phyloP scores from a whole-genome alignment of 2,797 vertebrate genomes.

The Naso thynnoides region DNA sequence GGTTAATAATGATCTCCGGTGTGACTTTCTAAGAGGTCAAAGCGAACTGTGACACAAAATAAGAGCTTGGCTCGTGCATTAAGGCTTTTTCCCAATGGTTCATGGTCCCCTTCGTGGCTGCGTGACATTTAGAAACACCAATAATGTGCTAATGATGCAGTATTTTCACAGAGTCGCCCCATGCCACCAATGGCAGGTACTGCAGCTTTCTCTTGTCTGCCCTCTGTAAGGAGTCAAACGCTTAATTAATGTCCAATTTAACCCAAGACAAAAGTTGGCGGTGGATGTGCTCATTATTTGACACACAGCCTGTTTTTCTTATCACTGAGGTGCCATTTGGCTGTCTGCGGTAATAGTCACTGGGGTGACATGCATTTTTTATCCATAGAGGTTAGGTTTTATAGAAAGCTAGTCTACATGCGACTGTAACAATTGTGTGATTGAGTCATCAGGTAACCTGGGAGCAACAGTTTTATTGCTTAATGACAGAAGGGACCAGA shows the following conservation, averaged over 20 bases:
- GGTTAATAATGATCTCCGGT: conserved; percentile 71
- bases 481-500: neutral
- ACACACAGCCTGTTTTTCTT: conserved; percentile 19
- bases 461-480: neutral
- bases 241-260: conserved; percentile 74
- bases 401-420: neutral
- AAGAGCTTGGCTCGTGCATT: conserved; percentile 52
- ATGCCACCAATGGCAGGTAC: conserved; percentile 59
- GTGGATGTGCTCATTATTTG: conserved; percentile 45
- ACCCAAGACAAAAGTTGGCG: conserved; percentile 60
- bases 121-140: conserved; percentile 83
- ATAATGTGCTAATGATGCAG: conserved; percentile 84
- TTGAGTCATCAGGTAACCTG: neutral
- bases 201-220: conserved; percentile 50
- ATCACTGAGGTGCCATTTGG: conserved; percentile 17
- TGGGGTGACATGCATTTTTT: conserved; percentile 3
- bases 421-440: neutral
- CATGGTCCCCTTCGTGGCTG: conserved; percentile 66
- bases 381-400: neutral
- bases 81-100: conserved; percentile 60
- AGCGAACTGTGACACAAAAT: conserved; percentile 46
- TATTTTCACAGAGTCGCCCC: conserved; percentile 70
- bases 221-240: conserved; percentile 59
- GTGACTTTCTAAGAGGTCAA: conserved; percentile 74
- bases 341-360: conserved; percentile 20